Conservation (phyloP, 2,113 vertebrate species). For the Myxocyprinus asiaticus region DNA sequence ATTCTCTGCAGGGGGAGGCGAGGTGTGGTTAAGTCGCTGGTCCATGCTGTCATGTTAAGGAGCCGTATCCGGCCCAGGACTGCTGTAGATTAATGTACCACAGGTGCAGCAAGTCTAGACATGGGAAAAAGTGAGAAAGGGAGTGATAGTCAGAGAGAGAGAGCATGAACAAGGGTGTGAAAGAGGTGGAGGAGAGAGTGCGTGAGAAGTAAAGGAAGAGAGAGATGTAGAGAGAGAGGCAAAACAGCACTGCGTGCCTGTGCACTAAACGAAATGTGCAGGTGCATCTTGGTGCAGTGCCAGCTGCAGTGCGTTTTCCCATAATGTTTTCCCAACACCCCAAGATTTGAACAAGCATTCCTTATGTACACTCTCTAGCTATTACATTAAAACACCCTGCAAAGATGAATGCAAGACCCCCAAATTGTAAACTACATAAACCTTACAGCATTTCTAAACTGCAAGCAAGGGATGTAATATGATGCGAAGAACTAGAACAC, state of each 20-base stretch:
- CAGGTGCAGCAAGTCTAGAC: constrained; percentile 33
- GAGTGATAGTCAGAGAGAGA: not conserved
- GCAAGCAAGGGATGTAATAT: no score
- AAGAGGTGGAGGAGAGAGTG: not conserved
- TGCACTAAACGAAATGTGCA: not conserved
- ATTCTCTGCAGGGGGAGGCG: not conserved
- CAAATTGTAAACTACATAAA: not conserved
- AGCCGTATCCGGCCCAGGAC: constrained; percentile 6
- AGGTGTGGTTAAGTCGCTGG: constrained; percentile 4
- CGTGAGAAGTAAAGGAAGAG: not conserved
- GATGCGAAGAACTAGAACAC: not conserved
- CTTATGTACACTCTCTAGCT: not conserved
- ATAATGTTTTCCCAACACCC: not conserved
- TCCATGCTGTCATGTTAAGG: constrained; percentile 11
- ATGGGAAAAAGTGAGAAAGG: not conserved
- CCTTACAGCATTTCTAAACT: not conserved
- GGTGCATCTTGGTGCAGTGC: constrained; percentile 24
- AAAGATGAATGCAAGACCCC: not conserved
- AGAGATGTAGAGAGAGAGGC: not conserved
- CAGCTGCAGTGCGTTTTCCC: no score
- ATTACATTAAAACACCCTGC: not conserved
- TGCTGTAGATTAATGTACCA: constrained; percentile 25
- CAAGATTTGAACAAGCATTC: not conserved
- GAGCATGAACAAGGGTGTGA: constrained; percentile 20
- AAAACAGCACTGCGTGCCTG: not conserved